These are phyloP conservation scores for Lacerta viridis DNA, from an alignment of 2,797 vertebrate species.

Conservation along the genomic window DNA sequence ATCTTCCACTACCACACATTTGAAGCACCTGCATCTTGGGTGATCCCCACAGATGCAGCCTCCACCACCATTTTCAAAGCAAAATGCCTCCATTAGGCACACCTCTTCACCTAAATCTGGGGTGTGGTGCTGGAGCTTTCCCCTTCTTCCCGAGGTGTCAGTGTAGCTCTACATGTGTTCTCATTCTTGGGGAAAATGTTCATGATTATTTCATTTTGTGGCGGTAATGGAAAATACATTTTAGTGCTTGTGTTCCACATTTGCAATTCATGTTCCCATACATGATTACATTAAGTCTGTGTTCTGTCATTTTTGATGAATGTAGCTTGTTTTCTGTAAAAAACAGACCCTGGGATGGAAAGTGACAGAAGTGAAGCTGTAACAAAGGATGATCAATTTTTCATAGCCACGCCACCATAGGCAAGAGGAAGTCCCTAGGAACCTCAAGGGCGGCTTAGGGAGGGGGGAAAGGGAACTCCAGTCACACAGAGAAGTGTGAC, in stretches of 20 bases:
- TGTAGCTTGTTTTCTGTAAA: constrained; percentile 94
- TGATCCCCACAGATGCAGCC: not conserved
- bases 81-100: not conserved
- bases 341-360: constrained; percentile 93
- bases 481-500: constrained; percentile 14
- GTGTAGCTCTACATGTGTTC: constrained; percentile 77
- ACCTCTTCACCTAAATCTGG: constrained; percentile 53
- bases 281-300: constrained; percentile 97
- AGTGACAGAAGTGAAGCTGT: constrained; percentile 94
- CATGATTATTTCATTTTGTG: constrained; percentile 96
- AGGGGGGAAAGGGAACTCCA: constrained; percentile 39
- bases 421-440: constrained; percentile 61
- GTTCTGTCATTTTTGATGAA: constrained; percentile 99
- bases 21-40: not conserved
- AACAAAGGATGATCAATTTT: constrained; percentile 92
- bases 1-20: not conserved
- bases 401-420: constrained; percentile 81
- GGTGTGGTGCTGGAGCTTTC: constrained; percentile 10
- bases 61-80: constrained; percentile 9
- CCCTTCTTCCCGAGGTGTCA: constrained; percentile 68
- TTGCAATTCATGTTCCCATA: constrained; percentile 98
- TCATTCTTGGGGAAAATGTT: constrained; percentile 85
- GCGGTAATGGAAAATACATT: constrained; percentile 93
- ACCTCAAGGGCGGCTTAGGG: constrained; percentile 41
- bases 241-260: constrained; percentile 83